Percentiles rank a stretch among this genome's conserved stretches.
Evolutionary conservation across 2,888 invertebrate genomes (phyloP).

Genomic region (Leptinotarsa haldemani): DNA sequence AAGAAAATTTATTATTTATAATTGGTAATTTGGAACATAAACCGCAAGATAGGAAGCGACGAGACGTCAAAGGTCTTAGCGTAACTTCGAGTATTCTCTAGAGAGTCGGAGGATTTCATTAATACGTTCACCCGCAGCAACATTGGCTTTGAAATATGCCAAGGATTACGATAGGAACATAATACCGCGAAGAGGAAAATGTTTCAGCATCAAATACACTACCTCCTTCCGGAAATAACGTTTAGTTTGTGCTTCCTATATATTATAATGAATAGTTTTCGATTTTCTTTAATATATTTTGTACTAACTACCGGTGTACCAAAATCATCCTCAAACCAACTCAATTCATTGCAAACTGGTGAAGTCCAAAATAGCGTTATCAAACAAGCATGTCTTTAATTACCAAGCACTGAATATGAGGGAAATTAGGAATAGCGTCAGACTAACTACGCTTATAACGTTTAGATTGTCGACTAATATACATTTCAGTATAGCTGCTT

Average conservation of each 20-base stretch:
- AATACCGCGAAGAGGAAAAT: conserved; percentile 14
- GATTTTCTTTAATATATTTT: no score
- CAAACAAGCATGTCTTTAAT: no score
- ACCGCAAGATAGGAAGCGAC: conserved; percentile 47
- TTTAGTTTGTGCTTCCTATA: not conserved
- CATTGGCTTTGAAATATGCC: conserved; percentile 33
- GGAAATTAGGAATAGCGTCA: no score
- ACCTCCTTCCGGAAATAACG: not conserved
- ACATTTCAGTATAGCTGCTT: no score
- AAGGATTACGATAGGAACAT: conserved; percentile 30
- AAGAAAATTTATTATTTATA: conserved; percentile 54
- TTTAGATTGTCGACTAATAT: no score
- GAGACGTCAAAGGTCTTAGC: conserved; percentile 46
- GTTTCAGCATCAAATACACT: not conserved
- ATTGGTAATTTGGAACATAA: conserved; percentile 51
- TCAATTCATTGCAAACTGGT: no score
- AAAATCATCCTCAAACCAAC: no score
- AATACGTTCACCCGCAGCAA: conserved; percentile 39
- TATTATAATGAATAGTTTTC: no score
- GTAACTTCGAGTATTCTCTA: conserved; percentile 34
- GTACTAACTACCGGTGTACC: no score
- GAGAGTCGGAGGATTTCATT: conserved; percentile 45
- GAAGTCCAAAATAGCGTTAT: no score
- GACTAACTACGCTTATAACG: no score
- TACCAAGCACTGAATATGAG: no score